Base-by-base conservation (phyloP, 2,113 vertebrate species). In the Mionectes macconnelli region DNA sequence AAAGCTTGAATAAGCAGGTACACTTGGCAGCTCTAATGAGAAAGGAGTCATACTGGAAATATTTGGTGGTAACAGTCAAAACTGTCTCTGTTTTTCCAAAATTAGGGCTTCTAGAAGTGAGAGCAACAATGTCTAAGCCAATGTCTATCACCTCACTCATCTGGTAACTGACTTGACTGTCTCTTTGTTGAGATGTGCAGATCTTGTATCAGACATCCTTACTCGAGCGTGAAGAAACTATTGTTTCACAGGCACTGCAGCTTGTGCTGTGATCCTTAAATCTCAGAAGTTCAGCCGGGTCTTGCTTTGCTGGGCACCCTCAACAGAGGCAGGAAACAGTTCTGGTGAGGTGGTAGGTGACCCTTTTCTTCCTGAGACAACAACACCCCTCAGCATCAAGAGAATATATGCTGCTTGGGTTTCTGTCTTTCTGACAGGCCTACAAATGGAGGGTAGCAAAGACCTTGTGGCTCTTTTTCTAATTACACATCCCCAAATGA, bases 351-450 rank as follows among this genome's bases (percentile, higher is more conserved):
- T 87, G 33, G 37, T 72, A 81, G 72, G 92, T 92, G 90, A 92
- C 94, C 90, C 72, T 88, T 85, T 88, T 93, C 78, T 95, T 96
- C 93, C 92, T 68, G 56, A 90, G 64, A 84, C 40, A 93, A 64
- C 63, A 90, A 84, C 47, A 86, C 15, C 16, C 60, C 30, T 30
- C 0, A 0, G 60, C 74, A 72, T 89, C 49, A 90, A 72, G 80
- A 74, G 49, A 93, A 67, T 55, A 75, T 25, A 42, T 1, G 3
- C 49, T 78, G 75, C 68, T 44, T 73, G 52, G 25, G n/a, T 63
- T 92, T 92, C 69, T 96, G 77, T 78, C 45, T 67, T 87, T 88
- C 49, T 67, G 83, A 88, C n/a, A 33, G 84, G 69, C 50, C 69
- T 76, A 74, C 60, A 81, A 77, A 72, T 16, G 28, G 76, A 86